phyloP scores from a whole-genome alignment of 1,140 invertebrate species.

The Calliphora vicina region DNA sequence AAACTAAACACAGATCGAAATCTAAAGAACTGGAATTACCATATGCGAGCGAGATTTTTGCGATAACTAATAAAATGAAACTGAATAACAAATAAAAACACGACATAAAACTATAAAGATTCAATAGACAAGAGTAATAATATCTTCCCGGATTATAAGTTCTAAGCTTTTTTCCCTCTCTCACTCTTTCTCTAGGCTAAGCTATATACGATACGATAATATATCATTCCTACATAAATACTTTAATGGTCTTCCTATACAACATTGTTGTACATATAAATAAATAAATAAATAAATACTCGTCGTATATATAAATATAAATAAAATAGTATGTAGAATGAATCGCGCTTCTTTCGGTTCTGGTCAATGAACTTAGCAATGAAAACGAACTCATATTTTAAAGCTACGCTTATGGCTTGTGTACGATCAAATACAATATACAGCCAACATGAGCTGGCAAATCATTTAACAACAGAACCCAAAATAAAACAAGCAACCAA shows the following conservation, averaged over 20 bases:
- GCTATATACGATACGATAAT: too few relatives aligned
- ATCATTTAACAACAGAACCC: constrained; percentile 17
- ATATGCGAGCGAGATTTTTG: not conserved
- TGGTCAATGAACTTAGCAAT: constrained; percentile 40
- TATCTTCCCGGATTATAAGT: not conserved
- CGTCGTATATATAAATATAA: too few relatives aligned
- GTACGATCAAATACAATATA: not conserved
- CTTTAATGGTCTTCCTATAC: not conserved
- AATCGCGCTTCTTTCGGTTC: not conserved
- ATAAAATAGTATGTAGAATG: not conserved
- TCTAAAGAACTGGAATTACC: constrained; percentile 13
- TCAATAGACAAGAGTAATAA: not conserved
- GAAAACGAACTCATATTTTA: constrained; percentile 42
- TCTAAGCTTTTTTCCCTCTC: not conserved
- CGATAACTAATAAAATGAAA: not conserved
- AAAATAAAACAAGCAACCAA: constrained; percentile 28
- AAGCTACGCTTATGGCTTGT: constrained; percentile 15
- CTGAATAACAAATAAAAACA: not conserved
- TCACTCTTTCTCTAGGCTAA: not conserved
- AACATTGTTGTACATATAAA: not conserved
- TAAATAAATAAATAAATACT: too few relatives aligned
- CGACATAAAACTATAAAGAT: not conserved
- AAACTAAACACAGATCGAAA: constrained; percentile 12
- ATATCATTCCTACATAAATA: too few relatives aligned
- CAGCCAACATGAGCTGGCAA: not conserved